Evolutionary conservation across 2,113 vertebrate genomes (phyloP).

Genomic region (Larimichthys polyactis): DNA sequence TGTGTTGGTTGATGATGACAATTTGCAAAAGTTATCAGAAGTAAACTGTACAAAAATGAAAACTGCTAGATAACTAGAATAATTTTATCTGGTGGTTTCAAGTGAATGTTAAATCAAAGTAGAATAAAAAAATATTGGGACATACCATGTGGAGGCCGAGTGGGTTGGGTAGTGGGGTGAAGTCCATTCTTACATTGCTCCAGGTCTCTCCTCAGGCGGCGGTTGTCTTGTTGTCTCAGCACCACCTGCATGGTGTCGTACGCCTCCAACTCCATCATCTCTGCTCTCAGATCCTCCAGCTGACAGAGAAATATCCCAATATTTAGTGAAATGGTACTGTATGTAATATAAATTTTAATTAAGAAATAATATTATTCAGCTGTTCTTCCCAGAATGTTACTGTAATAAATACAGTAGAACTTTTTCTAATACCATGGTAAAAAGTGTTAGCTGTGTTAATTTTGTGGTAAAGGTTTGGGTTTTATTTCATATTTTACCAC

Average conservation of each 20-base stretch:
- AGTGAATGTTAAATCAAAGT: neutral
- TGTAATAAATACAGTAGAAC: too few relatives aligned
- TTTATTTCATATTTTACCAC: too few relatives aligned
- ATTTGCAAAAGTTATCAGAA: neutral
- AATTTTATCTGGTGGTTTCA: neutral
- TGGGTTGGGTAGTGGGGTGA: slow-evolving; percentile 31
- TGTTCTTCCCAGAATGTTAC: too few relatives aligned
- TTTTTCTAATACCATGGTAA: too few relatives aligned
- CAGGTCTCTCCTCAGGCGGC: slow-evolving; percentile 73
- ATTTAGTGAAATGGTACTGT: neutral
- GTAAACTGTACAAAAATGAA: neutral
- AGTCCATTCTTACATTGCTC: slow-evolving; percentile 59
- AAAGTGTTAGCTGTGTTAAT: too few relatives aligned
- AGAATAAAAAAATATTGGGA: neutral
- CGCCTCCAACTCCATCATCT: slow-evolving; percentile 71
- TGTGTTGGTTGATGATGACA: neutral
- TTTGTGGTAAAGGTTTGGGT: too few relatives aligned
- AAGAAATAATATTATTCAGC: neutral
- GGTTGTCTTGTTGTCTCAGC: slow-evolving; percentile 66
- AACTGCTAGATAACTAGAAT: neutral
- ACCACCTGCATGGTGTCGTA: slow-evolving; percentile 77
- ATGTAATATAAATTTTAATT: neutral
- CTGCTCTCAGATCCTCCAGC: slow-evolving; percentile 61
- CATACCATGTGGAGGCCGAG: slow-evolving; percentile 50
- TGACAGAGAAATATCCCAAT: slow-evolving; percentile 32